These are phyloP conservation scores for Gerris lacustris DNA, from an alignment of 2,888 invertebrate genomes.

Conservation along the genomic window DNA sequence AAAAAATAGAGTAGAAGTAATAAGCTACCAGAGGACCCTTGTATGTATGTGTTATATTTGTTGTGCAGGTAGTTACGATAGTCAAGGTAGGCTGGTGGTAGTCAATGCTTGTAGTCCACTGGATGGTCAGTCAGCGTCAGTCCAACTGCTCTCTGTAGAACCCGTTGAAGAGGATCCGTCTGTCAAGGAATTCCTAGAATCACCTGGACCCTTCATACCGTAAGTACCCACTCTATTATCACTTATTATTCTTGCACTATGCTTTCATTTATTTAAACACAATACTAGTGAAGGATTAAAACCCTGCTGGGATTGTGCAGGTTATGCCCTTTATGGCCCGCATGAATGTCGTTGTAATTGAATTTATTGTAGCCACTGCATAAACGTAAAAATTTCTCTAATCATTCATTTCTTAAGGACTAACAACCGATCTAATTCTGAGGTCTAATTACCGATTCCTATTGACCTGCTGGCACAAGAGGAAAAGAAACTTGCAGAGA, in stretches of 20 bases:
- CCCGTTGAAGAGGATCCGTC: constrained; percentile 44
- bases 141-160: constrained; percentile 57
- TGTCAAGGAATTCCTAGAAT: constrained; percentile 51
- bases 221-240: constrained; percentile 33
- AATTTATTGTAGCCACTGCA: no score
- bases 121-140: constrained; percentile 64
- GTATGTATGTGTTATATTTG: neutral
- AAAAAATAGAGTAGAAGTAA: no score
- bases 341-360: no score
- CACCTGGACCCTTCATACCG: constrained; percentile 73
- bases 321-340: no score
- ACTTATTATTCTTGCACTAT: constrained; percentile 26
- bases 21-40: no score
- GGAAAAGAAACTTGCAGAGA: no score
- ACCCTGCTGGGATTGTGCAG: no score
- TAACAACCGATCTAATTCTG: no score
- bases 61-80: constrained; percentile 31
- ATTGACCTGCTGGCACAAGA: no score
- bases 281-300: neutral
- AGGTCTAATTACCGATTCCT: no score
- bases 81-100: constrained; percentile 54
- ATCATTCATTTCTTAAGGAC: no score
- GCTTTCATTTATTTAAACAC: constrained; percentile 29
- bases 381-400: no score
- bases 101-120: constrained; percentile 65